Base-by-base conservation (phyloP, 2,888 invertebrate species). In the Trissolcus japonicus region DNA sequence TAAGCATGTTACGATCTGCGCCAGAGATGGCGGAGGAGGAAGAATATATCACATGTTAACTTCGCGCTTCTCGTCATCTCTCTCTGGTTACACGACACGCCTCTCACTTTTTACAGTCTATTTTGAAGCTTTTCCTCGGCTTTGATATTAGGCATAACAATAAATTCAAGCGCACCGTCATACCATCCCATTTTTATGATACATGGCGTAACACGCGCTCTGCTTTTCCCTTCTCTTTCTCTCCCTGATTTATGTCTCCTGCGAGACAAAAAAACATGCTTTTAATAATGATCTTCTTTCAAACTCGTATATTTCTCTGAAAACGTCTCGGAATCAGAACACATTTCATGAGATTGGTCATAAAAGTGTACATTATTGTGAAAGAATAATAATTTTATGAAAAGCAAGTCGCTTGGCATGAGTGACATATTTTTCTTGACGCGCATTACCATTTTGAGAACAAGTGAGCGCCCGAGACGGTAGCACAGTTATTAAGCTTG, bases 1-100 rank as follows among this genome's bases (percentile, higher is more conserved):
- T 78, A 66, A 75, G 76, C 69, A 46, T 48, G 72, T 66, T 61
- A 50, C 66, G 72, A 71, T 74, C 72, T 71, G 61, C 69, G 66
- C 69, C 71, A 63, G 65, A 61, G 69, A 66, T 51, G 65, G 60
- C 66, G 69, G 54, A 69, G 65, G 76, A 76, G 76, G 69, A 76
- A 69, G 76, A 66, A 66, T 60, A 71, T 65, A 69, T 71, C 65
- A 69, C 65, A 55, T 55, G 69, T 56, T 66, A 53, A 65, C 51
- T 66, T 40, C 14, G 43, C 43, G 56, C 29, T 41, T 29, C 19
- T 29, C 60, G 60, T 60, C 51, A 19, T 16, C 17, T 16, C 19
- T 50, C 25, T 40, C 16, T 35, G 6, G 9, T 41, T 51, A 19
- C 29, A 48, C 16, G 40, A 13, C 68, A 50, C 71, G 57, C 57